Percentiles rank a stretch among this genome's conserved stretches.
These are phyloP conservation scores for Galemys pyrenaicus DNA, from an alignment of 2,113 vertebrate species.

Conservation along the genomic window DNA sequence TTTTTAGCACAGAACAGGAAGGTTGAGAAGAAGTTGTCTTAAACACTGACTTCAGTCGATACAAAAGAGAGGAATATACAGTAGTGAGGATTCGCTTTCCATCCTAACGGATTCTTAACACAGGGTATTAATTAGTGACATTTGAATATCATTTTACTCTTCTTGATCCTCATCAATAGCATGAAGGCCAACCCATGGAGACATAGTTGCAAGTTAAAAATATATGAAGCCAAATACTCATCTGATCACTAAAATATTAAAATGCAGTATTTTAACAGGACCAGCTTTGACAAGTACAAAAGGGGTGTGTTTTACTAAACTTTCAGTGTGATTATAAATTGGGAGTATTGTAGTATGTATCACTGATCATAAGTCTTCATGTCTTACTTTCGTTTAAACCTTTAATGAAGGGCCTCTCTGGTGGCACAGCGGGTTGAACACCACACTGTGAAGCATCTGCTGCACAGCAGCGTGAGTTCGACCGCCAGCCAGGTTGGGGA, in stretches of 20 bases:
- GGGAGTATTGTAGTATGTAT: background rate
- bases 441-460: too few species aligned
- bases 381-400: constrained; percentile 11
- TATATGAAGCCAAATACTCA: constrained; percentile 44
- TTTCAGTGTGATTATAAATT: background rate
- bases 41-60: background rate
- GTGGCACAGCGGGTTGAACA: too few species aligned
- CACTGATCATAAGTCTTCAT: background rate
- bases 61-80: background rate
- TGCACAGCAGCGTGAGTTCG: too few species aligned
- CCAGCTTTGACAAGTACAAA: background rate
- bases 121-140: constrained; percentile 27
- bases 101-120: constrained; percentile 42
- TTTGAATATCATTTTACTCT: constrained; percentile 66
- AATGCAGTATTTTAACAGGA: constrained; percentile 19
- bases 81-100: background rate
- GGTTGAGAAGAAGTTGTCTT: background rate
- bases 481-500: too few species aligned
- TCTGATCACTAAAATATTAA: constrained; percentile 31
- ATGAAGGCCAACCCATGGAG: constrained; percentile 49
- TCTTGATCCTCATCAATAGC: constrained; percentile 51
- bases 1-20: background rate
- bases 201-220: constrained; percentile 41
- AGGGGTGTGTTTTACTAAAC: background rate
- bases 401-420: too few species aligned